A percentile compares a stretch with the other conserved stretches of the same genome.
phyloP scores from a whole-genome alignment of 2,113 vertebrate species.

The Heterochromis multidens region DNA sequence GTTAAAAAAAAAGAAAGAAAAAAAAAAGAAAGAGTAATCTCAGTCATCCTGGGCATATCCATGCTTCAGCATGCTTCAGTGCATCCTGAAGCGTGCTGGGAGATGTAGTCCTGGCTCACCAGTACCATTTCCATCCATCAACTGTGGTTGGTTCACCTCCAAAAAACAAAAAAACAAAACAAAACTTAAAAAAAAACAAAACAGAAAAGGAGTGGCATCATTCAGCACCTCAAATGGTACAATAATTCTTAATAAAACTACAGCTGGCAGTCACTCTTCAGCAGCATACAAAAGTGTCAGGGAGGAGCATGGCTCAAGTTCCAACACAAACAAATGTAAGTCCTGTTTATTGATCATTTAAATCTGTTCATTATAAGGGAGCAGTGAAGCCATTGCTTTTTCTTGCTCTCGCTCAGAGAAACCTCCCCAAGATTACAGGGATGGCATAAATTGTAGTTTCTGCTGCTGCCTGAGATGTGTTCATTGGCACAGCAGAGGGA shows the following conservation, averaged over 20 bases:
- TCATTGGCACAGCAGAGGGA: conserved; percentile 31
- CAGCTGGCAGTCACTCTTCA: not conserved
- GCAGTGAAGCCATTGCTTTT: not conserved
- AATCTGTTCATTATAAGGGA: not conserved
- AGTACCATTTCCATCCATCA: not conserved
- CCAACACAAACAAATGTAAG: not conserved
- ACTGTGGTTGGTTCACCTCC: not conserved
- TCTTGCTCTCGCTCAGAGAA: conserved; percentile 1
- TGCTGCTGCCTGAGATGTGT: conserved; percentile 45
- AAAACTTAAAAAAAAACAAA: no score
- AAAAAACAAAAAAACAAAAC: not conserved
- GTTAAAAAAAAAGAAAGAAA: not conserved
- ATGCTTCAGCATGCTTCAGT: not conserved
- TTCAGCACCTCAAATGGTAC: not conserved
- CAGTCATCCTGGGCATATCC: not conserved
- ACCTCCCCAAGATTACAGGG: not conserved
- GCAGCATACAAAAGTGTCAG: not conserved
- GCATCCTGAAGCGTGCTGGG: not conserved
- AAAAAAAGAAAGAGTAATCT: not conserved
- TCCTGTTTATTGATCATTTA: conserved; percentile 20
- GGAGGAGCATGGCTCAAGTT: not conserved
- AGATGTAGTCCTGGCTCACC: not conserved
- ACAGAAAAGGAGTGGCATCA: not conserved
- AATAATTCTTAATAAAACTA: not conserved
- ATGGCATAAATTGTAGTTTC: conserved; percentile 35